Percentiles rank a stretch among this genome's conserved stretches.
These are phyloP conservation scores for Plebejus argus DNA, from an alignment of 2,888 invertebrate genomes.

Conservation along the genomic window DNA sequence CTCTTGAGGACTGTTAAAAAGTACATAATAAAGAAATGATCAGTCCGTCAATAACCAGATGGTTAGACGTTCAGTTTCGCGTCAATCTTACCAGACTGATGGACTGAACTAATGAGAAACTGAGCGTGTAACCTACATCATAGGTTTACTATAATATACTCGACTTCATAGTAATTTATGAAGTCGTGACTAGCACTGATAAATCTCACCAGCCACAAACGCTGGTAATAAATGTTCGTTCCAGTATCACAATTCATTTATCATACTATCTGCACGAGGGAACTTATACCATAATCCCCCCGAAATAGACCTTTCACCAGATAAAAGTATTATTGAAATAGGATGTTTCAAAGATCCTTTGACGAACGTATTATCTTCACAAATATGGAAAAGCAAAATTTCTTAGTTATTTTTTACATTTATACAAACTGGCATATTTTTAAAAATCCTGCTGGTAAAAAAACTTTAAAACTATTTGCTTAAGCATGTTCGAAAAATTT, in stretches of 20 bases:
- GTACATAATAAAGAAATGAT: no score
- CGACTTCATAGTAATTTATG: background rate
- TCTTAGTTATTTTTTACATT: no score
- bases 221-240: background rate
- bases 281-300: background rate
- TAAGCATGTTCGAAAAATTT: no score
- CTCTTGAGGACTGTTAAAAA: no score
- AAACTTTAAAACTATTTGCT: no score
- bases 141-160: background rate
- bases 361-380: background rate
- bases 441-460: no score
- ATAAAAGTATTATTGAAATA: slow-evolving; percentile 3
- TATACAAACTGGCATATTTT: no score
- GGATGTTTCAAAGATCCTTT: background rate
- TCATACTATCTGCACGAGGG: slow-evolving; percentile 6
- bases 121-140: background rate
- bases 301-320: background rate
- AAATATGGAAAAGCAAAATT: background rate
- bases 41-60: no score
- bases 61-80: no score
- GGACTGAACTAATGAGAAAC: no score
- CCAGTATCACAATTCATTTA: slow-evolving; percentile 15
- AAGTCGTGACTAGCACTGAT: slow-evolving; percentile 1
- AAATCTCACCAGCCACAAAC: slow-evolving; percentile 9
- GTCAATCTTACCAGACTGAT: no score